These are phyloP conservation scores for Pelobates fuscus DNA, from an alignment of 2,113 vertebrate genomes.

Conservation along the genomic window DNA sequence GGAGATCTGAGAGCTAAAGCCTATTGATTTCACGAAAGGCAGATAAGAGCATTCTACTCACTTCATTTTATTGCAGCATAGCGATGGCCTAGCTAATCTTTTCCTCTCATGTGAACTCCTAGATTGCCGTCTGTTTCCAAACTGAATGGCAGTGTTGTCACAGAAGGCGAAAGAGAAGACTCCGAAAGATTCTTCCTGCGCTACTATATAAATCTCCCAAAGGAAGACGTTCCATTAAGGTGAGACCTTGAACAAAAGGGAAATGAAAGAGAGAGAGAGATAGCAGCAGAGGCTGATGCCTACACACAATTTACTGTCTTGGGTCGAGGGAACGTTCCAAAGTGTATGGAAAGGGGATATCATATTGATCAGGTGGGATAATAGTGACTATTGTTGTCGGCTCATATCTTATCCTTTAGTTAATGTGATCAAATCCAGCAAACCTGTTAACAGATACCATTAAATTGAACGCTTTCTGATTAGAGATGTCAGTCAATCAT, in stretches of 20 bases:
- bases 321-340: neutral
- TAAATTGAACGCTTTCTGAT: neutral
- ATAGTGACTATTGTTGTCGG: slow-evolving; percentile 16
- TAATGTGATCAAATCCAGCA: neutral
- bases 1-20: slow-evolving; percentile 23
- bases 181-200: slow-evolving; percentile 95
- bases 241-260: slow-evolving; percentile 56
- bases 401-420: slow-evolving; percentile 5
- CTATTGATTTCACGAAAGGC: slow-evolving; percentile 42
- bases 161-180: slow-evolving; percentile 85
- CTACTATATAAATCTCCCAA: slow-evolving; percentile 82
- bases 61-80: slow-evolving; percentile 14
- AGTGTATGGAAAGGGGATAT: neutral
- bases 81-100: slow-evolving; percentile 27
- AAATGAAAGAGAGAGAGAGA: slow-evolving; percentile 8
- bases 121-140: slow-evolving; percentile 87
- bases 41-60: slow-evolving; percentile 33
- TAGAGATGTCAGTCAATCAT: neutral
- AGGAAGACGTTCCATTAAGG: slow-evolving; percentile 87
- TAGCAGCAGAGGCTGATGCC: slow-evolving; percentile 13
- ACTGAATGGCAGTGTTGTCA: slow-evolving; percentile 88
- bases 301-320: slow-evolving; percentile 26
- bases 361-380: slow-evolving; percentile 18
- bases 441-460: neutral
- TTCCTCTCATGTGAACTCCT: slow-evolving; percentile 45